Base-by-base conservation (phyloP, 1,140 invertebrate genomes). In the Sitodiplosis mosellana region DNA sequence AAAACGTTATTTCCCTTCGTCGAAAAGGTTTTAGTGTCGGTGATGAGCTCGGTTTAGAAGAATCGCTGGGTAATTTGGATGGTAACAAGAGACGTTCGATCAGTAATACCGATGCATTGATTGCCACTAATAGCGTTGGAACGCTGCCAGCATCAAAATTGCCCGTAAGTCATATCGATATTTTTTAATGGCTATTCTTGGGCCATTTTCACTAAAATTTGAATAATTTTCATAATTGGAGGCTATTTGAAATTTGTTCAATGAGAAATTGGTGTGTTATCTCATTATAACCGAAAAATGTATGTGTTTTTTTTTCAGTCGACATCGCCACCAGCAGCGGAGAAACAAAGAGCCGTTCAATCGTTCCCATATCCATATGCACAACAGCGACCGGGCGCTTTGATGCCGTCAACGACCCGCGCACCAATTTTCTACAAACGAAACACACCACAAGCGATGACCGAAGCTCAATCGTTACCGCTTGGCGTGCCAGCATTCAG, bases 1-100 rank as follows among this genome's bases (percentile, higher is more conserved):
- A 6, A 12, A 27, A 27, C 10, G 3, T 27, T 27, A 3, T 27
- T 27, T 27, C 27, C 27, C 10, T n/a, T 3, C 12, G 17, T 40
- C 37, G 37, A 15, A n/a, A 19, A 87, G 83, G 83, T 54, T 83
- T 87, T 61, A 83, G 80, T 59, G 59, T 87, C 43, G 83, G 83
- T n/a, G 83, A 87, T 57, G 83, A 86, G 56, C 64, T 87, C 18
- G 83, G 83, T 37, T 86, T 87, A 56, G 70, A 74, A 49, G 79
- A 87, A 55, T 85, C 83, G 0, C 60, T 87, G 21, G 78, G 81
- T 0, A 84, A 83, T 59, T 54, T 77, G 48, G 83, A 86, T 59
- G 67, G 70, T 20, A 73, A 72, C 49, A 73, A 75, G 51, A 68
- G 82, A 48, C 69, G 83, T 51, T 82, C 81, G 2, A 75, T 73